Conservation (phyloP, 2,888 invertebrate genomes). For the Thera obeliscata region DNA sequence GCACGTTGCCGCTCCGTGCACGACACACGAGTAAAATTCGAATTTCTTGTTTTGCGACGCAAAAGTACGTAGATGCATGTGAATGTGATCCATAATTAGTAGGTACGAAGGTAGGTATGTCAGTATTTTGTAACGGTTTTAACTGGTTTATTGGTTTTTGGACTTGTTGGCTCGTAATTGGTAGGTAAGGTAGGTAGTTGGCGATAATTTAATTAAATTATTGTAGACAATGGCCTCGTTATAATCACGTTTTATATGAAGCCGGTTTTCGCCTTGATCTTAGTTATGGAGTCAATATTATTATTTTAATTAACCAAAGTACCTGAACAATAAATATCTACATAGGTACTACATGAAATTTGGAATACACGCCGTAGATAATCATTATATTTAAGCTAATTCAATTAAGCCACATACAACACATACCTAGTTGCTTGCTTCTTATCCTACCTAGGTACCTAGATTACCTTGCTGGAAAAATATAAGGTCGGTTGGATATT, state of each 20-base stretch:
- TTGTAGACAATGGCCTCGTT: slow-evolving; percentile 25
- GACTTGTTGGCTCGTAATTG: slow-evolving; percentile 37
- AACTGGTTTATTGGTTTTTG: slow-evolving; percentile 41
- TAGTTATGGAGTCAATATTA: neutral
- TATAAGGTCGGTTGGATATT: neutral
- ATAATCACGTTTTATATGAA: slow-evolving; percentile 4
- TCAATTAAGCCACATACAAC: no score
- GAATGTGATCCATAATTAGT: slow-evolving; percentile 26
- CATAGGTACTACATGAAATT: no score
- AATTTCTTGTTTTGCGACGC: slow-evolving; percentile 68
- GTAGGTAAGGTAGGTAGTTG: slow-evolving; percentile 25
- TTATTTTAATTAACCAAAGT: neutral
- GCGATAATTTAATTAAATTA: slow-evolving; percentile 19
- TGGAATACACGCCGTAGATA: no score
- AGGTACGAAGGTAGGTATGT: slow-evolving; percentile 30
- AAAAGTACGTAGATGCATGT: slow-evolving; percentile 31
- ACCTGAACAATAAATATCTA: no score
- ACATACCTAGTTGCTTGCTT: neutral
- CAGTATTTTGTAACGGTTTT: slow-evolving; percentile 42
- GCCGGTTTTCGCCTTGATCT: neutral
- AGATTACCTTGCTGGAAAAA: no score
- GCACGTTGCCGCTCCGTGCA: slow-evolving; percentile 57
- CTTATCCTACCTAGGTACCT: no score
- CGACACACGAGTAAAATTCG: slow-evolving; percentile 56
- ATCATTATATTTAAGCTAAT: no score